Evolutionary conservation across 2,113 vertebrate genomes (phyloP).

Genomic region (Pelecanus crispus): DNA sequence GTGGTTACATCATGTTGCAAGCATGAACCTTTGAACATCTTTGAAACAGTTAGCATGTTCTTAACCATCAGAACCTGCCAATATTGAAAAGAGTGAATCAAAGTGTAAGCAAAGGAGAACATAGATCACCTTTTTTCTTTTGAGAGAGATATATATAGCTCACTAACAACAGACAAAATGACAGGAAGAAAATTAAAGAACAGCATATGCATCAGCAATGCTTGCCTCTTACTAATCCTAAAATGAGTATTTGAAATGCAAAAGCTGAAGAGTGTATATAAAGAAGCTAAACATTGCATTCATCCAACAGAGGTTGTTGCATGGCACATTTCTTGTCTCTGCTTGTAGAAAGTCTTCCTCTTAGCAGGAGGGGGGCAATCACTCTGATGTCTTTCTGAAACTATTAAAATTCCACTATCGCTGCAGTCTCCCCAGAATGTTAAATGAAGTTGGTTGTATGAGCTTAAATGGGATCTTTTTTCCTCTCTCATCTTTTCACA

Average conservation of each 20-base stretch:
- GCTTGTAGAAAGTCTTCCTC: background rate
- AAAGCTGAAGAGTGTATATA: background rate
- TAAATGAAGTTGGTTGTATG: background rate
- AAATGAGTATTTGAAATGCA: background rate
- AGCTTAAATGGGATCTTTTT: background rate
- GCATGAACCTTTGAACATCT: background rate
- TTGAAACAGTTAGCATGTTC: background rate
- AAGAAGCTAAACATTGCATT: background rate
- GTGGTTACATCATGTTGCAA: background rate
- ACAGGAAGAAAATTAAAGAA: background rate
- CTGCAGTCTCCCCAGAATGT: background rate
- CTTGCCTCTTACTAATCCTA: background rate
- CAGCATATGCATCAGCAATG: background rate
- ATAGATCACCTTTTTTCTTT: background rate
- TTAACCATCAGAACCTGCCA: background rate
- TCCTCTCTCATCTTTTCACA: background rate
- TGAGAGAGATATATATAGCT: background rate
- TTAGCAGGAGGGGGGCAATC: background rate
- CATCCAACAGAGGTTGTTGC: background rate
- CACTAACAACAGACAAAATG: background rate
- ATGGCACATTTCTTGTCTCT: background rate
- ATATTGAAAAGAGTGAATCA: background rate
- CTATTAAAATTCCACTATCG: background rate
- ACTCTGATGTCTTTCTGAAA: background rate
- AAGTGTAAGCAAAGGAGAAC: background rate